Percentiles rank a stretch among this genome's conserved stretches.
These are phyloP conservation scores for Drosophila merina DNA, from an alignment of 2,888 invertebrate species.

Conservation along the genomic window DNA sequence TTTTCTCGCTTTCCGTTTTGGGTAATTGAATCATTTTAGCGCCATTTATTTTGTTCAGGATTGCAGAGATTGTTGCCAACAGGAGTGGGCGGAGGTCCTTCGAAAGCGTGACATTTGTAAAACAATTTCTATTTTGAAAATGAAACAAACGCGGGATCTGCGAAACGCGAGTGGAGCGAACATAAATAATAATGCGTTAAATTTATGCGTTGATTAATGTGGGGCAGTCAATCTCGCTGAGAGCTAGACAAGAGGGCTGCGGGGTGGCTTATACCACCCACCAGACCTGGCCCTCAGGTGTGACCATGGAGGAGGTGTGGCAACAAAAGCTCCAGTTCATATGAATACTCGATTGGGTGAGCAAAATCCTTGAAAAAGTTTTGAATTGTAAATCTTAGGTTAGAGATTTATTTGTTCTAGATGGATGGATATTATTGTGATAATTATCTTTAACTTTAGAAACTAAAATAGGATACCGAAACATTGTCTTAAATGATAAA, in stretches of 20 bases:
- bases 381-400: constrained; percentile 10
- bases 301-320: constrained; percentile 37
- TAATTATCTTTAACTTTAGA: neutral
- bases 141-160: constrained; percentile 60
- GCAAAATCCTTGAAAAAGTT: neutral
- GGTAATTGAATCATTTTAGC: constrained; percentile 79
- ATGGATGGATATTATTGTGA: neutral
- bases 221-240: constrained; percentile 70
- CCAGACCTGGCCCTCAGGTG: constrained; percentile 62
- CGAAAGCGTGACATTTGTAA: constrained; percentile 71
- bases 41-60: constrained; percentile 73
- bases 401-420: neutral
- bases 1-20: constrained; percentile 26
- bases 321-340: constrained; percentile 51
- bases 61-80: constrained; percentile 22
- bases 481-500: neutral
- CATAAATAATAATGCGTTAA: constrained; percentile 80
- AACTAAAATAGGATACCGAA: neutral
- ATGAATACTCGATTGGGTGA: constrained; percentile 53
- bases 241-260: constrained; percentile 10
- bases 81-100: constrained; percentile 2
- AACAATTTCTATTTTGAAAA: constrained; percentile 76
- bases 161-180: constrained; percentile 30
- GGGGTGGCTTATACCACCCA: constrained; percentile 12
- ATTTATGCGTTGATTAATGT: constrained; percentile 77